phyloP scores from a whole-genome alignment of 92 coral and sea anemone genomes.

The Umimayanthus chanpuru region DNA sequence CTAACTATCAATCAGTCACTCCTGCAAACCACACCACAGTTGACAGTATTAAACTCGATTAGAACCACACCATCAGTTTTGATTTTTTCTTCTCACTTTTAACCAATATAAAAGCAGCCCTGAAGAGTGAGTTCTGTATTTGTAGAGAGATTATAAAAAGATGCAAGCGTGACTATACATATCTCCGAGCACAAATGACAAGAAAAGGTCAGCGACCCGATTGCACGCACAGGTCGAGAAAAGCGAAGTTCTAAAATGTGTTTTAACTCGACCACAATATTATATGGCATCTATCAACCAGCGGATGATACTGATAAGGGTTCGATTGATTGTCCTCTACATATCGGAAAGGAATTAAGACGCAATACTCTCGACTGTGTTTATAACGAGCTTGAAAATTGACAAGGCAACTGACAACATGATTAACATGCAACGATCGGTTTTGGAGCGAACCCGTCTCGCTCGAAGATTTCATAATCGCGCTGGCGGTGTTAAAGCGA shows the following conservation, averaged over 20 bases:
- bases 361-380: background rate
- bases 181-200: background rate
- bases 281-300: background rate
- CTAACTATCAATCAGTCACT: background rate
- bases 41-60: background rate
- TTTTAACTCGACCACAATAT: background rate
- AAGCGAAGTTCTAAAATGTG: background rate
- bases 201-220: background rate
- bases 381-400: background rate
- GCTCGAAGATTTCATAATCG: slow-evolving; percentile 23
- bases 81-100: background rate
- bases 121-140: background rate
- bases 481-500: background rate
- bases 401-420: slow-evolving; percentile 23
- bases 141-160: background rate
- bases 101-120: background rate
- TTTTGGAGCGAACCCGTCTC: slow-evolving; percentile 1
- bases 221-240: slow-evolving; percentile 1
- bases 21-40: background rate
- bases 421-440: background rate
- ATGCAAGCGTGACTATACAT: background rate
- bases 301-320: background rate
- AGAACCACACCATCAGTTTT: background rate
- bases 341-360: background rate
- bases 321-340: background rate